Percentiles rank a stretch among this genome's conserved stretches.
These are phyloP conservation scores for Scaptodrosophila latifasciaeformis DNA, from an alignment of 2,888 invertebrate species.

Conservation along the genomic window DNA sequence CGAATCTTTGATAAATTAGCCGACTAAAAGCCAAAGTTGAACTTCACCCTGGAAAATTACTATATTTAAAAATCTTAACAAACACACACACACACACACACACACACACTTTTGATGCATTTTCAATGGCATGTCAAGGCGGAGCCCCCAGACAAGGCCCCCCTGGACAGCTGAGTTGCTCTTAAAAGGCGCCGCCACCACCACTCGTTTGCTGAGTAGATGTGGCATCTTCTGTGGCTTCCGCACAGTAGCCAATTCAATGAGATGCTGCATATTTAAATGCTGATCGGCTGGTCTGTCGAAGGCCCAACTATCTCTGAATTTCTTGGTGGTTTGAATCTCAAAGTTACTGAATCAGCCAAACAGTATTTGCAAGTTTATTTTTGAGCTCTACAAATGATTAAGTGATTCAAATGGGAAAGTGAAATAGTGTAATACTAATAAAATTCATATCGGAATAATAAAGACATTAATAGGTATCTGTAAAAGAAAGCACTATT, in stretches of 20 bases:
- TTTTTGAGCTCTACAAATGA: no score
- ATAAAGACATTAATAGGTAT: no score
- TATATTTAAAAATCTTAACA: constrained; percentile 69
- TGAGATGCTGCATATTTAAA: constrained; percentile 47
- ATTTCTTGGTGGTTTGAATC: no score
- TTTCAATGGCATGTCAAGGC: constrained; percentile 26
- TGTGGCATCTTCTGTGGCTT: background rate
- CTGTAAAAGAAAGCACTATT: no score
- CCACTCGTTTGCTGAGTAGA: constrained; percentile 15
- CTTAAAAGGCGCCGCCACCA: constrained; percentile 45
- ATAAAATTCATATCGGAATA: no score
- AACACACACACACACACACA: constrained; percentile 21
- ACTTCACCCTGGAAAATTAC: constrained; percentile 47
- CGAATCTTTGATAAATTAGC: constrained; percentile 57
- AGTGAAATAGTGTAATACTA: no score
- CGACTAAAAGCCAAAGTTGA: constrained; percentile 9
- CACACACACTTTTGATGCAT: constrained; percentile 29
- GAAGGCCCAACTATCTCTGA: no score
- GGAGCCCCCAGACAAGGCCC: constrained; percentile 16
- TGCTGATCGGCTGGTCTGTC: no score
- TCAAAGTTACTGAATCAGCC: no score
- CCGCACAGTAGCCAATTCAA: constrained; percentile 36
- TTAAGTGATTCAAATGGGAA: no score
- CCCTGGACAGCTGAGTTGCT: constrained; percentile 11
- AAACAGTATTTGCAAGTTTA: no score